A percentile compares a stretch with the other conserved stretches of the same genome.
phyloP scores from a whole-genome alignment of 2,888 invertebrate genomes.

The Sisyra terminalis region DNA sequence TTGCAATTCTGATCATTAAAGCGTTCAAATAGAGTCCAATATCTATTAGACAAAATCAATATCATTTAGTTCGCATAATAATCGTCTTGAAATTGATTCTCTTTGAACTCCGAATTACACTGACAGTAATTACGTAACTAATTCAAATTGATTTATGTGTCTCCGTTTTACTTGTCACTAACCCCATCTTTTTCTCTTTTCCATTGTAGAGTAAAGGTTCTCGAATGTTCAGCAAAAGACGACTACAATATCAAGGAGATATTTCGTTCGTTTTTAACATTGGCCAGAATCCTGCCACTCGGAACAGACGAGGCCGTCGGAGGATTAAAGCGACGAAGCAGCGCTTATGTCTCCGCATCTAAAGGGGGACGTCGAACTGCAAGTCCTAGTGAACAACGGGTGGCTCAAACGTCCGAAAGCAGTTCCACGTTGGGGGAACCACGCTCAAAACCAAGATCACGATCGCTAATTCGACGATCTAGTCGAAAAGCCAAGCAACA shows the following conservation, averaged over 20 bases:
- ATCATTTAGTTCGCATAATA: too few relatives aligned
- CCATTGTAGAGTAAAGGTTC: slow-evolving; percentile 57
- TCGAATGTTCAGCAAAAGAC: slow-evolving; percentile 66
- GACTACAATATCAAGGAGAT: slow-evolving; percentile 64
- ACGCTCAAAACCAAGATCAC: slow-evolving; percentile 22
- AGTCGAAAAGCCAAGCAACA: slow-evolving; percentile 67
- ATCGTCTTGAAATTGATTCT: too few relatives aligned
- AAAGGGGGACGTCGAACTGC: slow-evolving; percentile 26
- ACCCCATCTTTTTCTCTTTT: too few relatives aligned
- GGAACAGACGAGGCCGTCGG: slow-evolving; percentile 31
- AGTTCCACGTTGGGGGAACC: slow-evolving; percentile 16
- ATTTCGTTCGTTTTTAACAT: slow-evolving; percentile 60
- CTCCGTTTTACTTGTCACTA: too few relatives aligned
- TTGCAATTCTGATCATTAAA: too few relatives aligned
- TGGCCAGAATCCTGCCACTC: slow-evolving; percentile 53
- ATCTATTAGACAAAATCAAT: too few relatives aligned
- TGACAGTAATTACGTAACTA: too few relatives aligned
- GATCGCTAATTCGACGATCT: slow-evolving; percentile 59
- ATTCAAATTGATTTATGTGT: too few relatives aligned
- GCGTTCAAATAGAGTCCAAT: too few relatives aligned
- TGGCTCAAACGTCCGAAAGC: slow-evolving; percentile 17
- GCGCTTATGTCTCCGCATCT: slow-evolving; percentile 48
- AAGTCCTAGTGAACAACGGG: slow-evolving; percentile 21
- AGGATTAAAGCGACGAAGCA: slow-evolving; percentile 53
- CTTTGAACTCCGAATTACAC: too few relatives aligned